Conservation (phyloP, 2,888 invertebrate genomes). For the Tetramorium bicarinatum region DNA sequence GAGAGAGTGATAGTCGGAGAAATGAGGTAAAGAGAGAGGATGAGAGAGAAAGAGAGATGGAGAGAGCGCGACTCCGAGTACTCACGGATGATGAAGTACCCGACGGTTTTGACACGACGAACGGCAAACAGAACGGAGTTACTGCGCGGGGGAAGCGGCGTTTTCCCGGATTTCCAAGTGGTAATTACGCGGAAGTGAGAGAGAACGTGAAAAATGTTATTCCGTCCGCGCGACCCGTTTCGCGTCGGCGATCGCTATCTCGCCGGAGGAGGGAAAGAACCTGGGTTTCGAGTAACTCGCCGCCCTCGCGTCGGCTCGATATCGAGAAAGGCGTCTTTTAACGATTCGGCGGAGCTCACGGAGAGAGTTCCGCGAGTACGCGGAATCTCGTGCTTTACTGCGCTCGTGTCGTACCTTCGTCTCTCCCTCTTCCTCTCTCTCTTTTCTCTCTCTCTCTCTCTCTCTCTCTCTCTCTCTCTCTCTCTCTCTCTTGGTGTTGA, state of each 20-base stretch:
- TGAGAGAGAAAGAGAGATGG: neutral
- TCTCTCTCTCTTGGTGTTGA: neutral
- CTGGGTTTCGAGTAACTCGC: neutral
- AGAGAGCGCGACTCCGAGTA: neutral
- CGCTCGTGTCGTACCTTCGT: neutral
- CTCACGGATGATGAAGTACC: conserved; percentile 41
- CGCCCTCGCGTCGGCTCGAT: neutral
- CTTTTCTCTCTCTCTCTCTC: neutral
- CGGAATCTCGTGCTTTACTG: neutral
- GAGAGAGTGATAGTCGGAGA: neutral
- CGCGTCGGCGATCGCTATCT: neutral
- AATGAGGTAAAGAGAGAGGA: neutral
- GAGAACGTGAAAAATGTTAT: conserved; percentile 26
- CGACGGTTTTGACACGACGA: conserved; percentile 44
- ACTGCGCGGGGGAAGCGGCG: neutral
- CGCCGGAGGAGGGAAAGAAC: neutral
- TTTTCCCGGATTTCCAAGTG: conserved; percentile 35
- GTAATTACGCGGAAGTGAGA: conserved; percentile 35
- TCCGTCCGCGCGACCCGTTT: conserved; percentile 22
- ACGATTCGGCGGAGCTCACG: neutral
- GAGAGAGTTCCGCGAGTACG: neutral
- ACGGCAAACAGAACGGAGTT: conserved; percentile 33
- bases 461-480: neutral
- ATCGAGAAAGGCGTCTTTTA: neutral
- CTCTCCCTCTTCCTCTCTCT: too few species aligned